Base-by-base conservation (phyloP, 2,888 invertebrate species). In the Tinea pellionella region DNA sequence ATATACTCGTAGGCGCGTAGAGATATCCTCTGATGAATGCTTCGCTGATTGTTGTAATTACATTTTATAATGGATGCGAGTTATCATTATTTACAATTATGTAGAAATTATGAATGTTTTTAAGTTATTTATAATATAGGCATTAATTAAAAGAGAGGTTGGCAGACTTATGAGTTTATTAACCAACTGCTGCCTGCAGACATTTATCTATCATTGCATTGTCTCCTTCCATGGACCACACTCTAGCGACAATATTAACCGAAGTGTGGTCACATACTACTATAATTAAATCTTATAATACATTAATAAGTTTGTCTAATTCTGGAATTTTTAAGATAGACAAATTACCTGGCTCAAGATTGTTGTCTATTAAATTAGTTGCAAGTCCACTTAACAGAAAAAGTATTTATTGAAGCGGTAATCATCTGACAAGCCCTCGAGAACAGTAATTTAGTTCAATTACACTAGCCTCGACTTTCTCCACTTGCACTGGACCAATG, bases 391-490 rank as follows among this genome's bases (percentile, higher is more conserved):
- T 30, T 72, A 67, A 67, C 68, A 70, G 64, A 72, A 70, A 72
- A 70, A 73, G 63, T 69, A 63, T 66, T 63, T 63, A 64, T 64
- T 63, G 64, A 62, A 61, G 61, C 65, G 43, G 64, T 67, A 67
- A 71, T 72, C 64, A 64, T 61, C 63, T 60, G 37, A 65, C 65
- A 65, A 67, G 67, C 67, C 68, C 69, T 67, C 63, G 61, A 65
- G 68, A 64, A 66, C 66, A 62, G 68, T 73, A 74, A 75, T 75
- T 73, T 70, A 65, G 67, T 69, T 65, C 71, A 74, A 75, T 74
- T 75, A 75, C 65, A 65, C 64, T 65, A 63, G 65, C 63, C 62
- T 63, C 63, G 64, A 68, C 74, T 74, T 75, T 75, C 73, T 70
- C 74, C 64, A 9, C 24, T 24, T 24, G 24, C 37, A 60, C 42